phyloP scores from a whole-genome alignment of 1,140 invertebrate species.

The Ceratina japonica region DNA sequence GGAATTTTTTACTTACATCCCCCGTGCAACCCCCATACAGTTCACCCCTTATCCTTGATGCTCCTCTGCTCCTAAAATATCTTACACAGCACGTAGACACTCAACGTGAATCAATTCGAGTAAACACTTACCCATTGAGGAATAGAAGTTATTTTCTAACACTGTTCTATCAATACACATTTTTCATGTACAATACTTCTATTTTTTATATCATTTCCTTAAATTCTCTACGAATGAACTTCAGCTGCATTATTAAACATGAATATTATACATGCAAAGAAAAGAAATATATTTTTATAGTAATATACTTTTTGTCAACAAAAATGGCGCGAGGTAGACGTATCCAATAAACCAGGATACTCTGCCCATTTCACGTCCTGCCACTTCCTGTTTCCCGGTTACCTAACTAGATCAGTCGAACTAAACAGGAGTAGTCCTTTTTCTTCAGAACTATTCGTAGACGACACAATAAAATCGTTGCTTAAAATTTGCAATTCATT shows the following conservation, averaged over 20 bases:
- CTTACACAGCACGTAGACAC: conserved; percentile 50
- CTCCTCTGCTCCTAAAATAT: conserved; percentile 57
- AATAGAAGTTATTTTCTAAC: background rate
- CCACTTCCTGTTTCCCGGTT: conserved; percentile 50
- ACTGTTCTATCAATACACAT: background rate
- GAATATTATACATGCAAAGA: no score
- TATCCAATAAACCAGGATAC: conserved; percentile 11
- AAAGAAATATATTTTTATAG: no score
- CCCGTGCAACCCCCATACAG: conserved; percentile 21
- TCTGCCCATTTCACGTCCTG: conserved; percentile 26
- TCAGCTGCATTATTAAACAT: no score
- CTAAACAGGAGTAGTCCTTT: conserved; percentile 24
- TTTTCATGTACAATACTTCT: background rate
- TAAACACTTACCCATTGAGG: no score
- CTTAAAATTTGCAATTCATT: background rate
- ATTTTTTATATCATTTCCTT: no score
- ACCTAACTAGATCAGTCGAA: conserved; percentile 61
- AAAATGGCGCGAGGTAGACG: no score
- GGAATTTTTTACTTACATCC: conserved; percentile 5
- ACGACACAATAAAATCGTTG: no score
- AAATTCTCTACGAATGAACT: no score
- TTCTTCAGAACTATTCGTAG: background rate
- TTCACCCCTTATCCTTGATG: conserved; percentile 34
- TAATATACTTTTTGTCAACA: no score
- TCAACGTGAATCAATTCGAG: background rate